Base-by-base conservation (phyloP, 2,888 invertebrate genomes). In the Lochmaea crataegi region DNA sequence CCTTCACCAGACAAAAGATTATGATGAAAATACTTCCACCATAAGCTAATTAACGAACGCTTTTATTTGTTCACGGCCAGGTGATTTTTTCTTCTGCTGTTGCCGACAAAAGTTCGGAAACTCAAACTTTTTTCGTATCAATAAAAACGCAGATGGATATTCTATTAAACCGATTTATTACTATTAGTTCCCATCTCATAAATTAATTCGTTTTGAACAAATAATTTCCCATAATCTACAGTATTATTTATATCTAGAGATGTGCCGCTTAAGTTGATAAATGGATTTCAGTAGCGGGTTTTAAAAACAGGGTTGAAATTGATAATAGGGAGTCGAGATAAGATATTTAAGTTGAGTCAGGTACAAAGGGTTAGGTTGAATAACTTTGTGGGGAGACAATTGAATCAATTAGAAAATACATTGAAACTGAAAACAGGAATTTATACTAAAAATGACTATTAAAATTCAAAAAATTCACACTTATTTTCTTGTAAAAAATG, bases 181-280 rank as follows among this genome's bases (percentile, higher is more conserved):
- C 51, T 51, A 51, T 51, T 51, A n/a, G n/a, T 16, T 51, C 14
- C 3, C 2, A 51, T 51, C 14, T 5, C 51, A 51, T 58, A 26
- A 57, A 18, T 38, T 56, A 56, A 66, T 56, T 67, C 32, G 42
- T 2, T 58, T 42, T 42, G 0, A 42, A 57, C 22, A 58, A 67
- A 67, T 26, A 41, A 42, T 45, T 45, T 11, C 32, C 22, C 41
- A 22, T 22, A 53, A 65, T 53, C 65, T 38, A 22, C 10, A 63
- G 51, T 51, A 68, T 63, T 56, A 68, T 63, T 68, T 61, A 68
- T 63, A 42, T 32, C 41, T n/a, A 41, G 3, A 22, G 61, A 51
- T 32, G n/a, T 61, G 3, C 53, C 18, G 12, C 48, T 60, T 60
- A 61, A 26, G 61, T 22, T 68, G 51, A 63, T 63, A 68, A 68